These are phyloP conservation scores for Pollachius pollachius DNA, from an alignment of 2,113 vertebrate genomes.

Conservation along the genomic window DNA sequence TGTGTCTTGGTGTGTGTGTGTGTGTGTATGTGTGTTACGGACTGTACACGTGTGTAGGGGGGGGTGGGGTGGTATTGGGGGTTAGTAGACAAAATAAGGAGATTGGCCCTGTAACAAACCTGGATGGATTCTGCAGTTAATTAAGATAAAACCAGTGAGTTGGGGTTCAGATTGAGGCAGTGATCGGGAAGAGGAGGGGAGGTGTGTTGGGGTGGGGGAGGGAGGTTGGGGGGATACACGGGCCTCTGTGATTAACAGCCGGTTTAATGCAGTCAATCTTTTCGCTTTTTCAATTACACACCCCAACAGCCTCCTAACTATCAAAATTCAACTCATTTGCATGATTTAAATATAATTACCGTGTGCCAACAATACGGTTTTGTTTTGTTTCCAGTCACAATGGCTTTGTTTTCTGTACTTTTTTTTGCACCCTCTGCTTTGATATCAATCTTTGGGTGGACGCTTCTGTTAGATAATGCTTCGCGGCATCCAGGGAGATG, in stretches of 20 bases:
- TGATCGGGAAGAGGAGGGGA: conserved; percentile 37
- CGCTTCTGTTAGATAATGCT: conserved; percentile 14
- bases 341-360: conserved; percentile 80
- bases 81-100: conserved; percentile 38
- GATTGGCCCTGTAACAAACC: conserved; percentile 55
- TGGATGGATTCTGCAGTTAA: conserved; percentile 72
- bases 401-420: conserved; percentile 25
- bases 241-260: conserved; percentile 71
- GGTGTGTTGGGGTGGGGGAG: too few relatives aligned
- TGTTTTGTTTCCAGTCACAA: conserved; percentile 65
- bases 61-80: conserved; percentile 1
- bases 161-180: conserved; percentile 64
- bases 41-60: too few relatives aligned
- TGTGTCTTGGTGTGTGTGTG: background rate
- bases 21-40: too few relatives aligned
- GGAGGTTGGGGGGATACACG: conserved; percentile 20
- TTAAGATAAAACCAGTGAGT: conserved; percentile 78
- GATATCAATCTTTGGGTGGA: conserved; percentile 44
- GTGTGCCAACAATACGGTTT: conserved; percentile 60
- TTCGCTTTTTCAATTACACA: conserved; percentile 81
- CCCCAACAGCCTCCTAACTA: conserved; percentile 76
- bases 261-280: conserved; percentile 77
- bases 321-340: conserved; percentile 76
- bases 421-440: conserved; percentile 20
- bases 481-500: conserved; percentile 26